Evolutionary conservation across 2,888 invertebrate species (phyloP).

Genomic region (Anorthoa munda): DNA sequence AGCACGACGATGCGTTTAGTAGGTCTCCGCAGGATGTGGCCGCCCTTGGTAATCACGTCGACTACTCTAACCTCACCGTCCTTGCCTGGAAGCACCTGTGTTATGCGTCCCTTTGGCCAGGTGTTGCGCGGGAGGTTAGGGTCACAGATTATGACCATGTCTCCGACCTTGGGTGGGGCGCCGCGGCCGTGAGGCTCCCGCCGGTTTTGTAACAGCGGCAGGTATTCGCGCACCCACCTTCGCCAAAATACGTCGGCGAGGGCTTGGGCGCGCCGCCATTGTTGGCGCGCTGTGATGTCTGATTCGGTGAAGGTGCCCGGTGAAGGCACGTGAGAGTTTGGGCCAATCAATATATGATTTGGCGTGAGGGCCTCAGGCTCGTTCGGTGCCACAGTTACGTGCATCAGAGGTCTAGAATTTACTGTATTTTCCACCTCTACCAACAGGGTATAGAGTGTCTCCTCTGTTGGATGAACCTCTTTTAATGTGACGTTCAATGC

Average conservation of each 20-base stretch:
- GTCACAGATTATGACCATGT: neutral
- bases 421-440: constrained; percentile 2
- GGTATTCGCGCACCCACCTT: too few species aligned
- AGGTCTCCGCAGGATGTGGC: neutral
- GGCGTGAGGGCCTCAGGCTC: constrained; percentile 1
- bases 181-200: neutral
- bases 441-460: neutral
- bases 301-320: neutral
- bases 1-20: neutral
- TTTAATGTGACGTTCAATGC: neutral
- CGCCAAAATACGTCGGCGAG: neutral
- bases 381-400: neutral
- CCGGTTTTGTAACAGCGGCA: neutral
- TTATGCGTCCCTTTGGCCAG: neutral
- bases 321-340: neutral
- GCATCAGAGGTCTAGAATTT: neutral
- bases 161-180: constrained; percentile 2
- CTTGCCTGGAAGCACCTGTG: neutral
- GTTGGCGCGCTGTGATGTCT: neutral
- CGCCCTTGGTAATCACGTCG: neutral
- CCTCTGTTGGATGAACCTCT: neutral
- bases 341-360: neutral
- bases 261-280: neutral
- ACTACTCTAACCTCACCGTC: neutral
- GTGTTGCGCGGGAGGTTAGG: neutral